Base-by-base conservation (phyloP, 2,113 vertebrate species). In the Donacobius atricapilla region DNA sequence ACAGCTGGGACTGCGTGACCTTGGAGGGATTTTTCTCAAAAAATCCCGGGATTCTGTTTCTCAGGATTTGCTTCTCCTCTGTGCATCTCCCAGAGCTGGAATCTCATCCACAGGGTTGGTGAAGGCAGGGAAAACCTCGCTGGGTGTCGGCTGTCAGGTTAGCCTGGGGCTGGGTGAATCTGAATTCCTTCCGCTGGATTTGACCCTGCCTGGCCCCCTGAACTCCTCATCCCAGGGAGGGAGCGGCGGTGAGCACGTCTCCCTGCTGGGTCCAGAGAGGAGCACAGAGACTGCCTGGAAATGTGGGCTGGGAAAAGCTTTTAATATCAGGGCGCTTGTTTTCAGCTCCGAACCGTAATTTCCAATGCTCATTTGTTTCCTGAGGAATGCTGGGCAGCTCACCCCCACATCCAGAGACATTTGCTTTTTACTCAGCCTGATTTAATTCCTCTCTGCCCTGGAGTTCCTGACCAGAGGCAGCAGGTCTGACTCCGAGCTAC, bases 131-230 rank as follows among this genome's bases (percentile, higher is more conserved):
- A 20, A 22, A 61, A 2, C 7, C 56, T 13, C 13, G 0, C 5
- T 20, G 56, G 24, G n/a, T 14, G 33, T 21, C 25, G 19, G 47
- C 6, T 6, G 15, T 42, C 40, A 5, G 40, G 3, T 5, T 1
- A 5, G 11, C 12, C 56, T 16, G 37, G 45, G 31, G 0, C 0
- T 13, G 39, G 47, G 27, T 2, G 9, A 45, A 22, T 2, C 17
- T 1, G 7, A 8, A 12, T 39, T 45, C 33, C 27, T 7, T 1
- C 21, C 5, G 39, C 45, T 35, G 13, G 50, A 1, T 70, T 6
- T 11, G 47, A 4, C 3, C 24, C 37, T n/a, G n/a, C n/a, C n/a
- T n/a, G n/a, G n/a, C n/a, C n/a, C n/a, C n/a, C n/a, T n/a, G n/a
- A n/a, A 1, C 25, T 16, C 37, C 0, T 1, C 45, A 21, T 2